A percentile compares a stretch with the other conserved stretches of the same genome.
These are phyloP conservation scores for Cettia cetti DNA, from an alignment of 2,113 vertebrate genomes.

Conservation along the genomic window DNA sequence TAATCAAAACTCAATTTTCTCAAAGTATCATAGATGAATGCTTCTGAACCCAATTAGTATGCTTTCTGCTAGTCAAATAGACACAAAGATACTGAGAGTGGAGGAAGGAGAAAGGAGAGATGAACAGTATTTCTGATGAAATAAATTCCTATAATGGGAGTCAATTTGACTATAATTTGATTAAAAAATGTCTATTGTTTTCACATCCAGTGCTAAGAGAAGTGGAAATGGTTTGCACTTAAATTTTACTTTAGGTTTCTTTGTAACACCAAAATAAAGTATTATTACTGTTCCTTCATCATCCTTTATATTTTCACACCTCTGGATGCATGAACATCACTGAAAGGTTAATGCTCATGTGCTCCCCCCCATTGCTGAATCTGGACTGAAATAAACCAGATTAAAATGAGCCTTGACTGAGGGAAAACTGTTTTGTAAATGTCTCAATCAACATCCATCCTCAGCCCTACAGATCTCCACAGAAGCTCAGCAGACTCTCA, in stretches of 20 bases:
- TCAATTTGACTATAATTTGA: not conserved
- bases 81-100: not conserved
- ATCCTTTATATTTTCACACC: not conserved
- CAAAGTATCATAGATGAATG: not conserved
- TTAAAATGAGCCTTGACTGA: not conserved
- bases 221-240: not conserved
- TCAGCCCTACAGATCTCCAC: not conserved
- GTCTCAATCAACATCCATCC: not conserved
- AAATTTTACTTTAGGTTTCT: not conserved
- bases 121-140: not conserved
- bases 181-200: not conserved
- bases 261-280: not conserved
- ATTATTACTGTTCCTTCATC: not conserved
- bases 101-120: not conserved
- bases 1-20: constrained; percentile 46
- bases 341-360: not conserved
- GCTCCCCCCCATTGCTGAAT: not conserved
- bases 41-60: not conserved
- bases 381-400: not conserved
- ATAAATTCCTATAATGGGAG: not conserved
- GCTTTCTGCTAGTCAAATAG: constrained; percentile 6
- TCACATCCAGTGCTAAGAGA: not conserved
- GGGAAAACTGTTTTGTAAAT: not conserved
- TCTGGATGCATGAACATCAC: not conserved
- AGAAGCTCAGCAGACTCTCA: not conserved